phyloP scores from a whole-genome alignment of 2,113 vertebrate genomes.

The Pseudorhombus dupliciocellatus region DNA sequence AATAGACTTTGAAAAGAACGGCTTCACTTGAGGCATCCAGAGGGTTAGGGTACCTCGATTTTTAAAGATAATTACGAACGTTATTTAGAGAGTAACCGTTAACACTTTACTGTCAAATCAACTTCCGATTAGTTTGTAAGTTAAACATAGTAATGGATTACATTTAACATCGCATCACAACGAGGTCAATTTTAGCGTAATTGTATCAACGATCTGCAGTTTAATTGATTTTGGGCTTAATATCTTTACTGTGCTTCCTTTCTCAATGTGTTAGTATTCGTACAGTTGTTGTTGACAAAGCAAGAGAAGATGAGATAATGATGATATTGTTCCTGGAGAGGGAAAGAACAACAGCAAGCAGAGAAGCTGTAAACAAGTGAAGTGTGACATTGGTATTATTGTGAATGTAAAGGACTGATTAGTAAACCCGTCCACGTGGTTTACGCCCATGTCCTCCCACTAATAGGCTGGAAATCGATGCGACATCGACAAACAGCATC shows the following conservation, averaged over 20 bases:
- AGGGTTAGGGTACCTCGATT: conserved; percentile 24
- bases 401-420: not conserved
- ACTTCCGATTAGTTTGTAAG: too few relatives aligned
- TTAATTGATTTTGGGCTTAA: too few relatives aligned
- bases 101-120: conserved; percentile 1
- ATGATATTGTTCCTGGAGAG: not conserved
- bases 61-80: conserved; percentile 27
- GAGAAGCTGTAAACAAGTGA: not conserved
- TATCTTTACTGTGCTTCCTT: too few relatives aligned
- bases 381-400: not conserved
- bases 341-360: not conserved
- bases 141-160: not conserved
- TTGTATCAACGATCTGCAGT: too few relatives aligned
- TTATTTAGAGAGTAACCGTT: conserved; percentile 1
- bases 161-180: not conserved
- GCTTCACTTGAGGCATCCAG: conserved; percentile 41
- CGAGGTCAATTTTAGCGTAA: too few relatives aligned
- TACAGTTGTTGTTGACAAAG: too few relatives aligned
- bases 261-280: too few relatives aligned
- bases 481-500: not conserved
- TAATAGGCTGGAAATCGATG: conserved; percentile 20
- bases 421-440: too few relatives aligned
- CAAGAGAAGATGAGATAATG: not conserved
- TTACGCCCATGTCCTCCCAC: conserved; percentile 8
- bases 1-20: conserved; percentile 69